Evolutionary conservation across 2,113 vertebrate genomes (phyloP).

Genomic region (Microtus richardsoni): DNA sequence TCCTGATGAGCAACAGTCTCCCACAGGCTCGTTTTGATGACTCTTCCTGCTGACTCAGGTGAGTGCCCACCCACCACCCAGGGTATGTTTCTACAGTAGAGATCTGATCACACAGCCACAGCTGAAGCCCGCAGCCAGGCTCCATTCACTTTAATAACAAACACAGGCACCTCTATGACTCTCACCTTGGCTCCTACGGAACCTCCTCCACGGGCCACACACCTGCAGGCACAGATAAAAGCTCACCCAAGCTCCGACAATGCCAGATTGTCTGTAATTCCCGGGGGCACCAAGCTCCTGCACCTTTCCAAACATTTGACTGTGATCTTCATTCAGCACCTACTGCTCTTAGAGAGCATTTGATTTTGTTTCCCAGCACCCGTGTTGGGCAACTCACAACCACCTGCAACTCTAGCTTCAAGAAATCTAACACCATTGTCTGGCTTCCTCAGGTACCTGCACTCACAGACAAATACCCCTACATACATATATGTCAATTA

Average conservation of each 20-base stretch:
- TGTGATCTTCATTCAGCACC: neutral
- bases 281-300: neutral
- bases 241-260: neutral
- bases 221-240: neutral
- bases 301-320: neutral
- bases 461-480: neutral
- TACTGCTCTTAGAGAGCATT: neutral
- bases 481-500: neutral
- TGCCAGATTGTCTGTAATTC: neutral
- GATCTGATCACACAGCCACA: neutral
- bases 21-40: neutral
- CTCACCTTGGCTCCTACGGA: neutral
- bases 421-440: neutral
- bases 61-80: neutral
- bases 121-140: neutral
- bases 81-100: neutral
- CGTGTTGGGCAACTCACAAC: neutral
- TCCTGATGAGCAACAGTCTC: neutral
- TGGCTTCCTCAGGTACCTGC: neutral
- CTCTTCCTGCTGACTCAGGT: neutral
- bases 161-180: neutral
- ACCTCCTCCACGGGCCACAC: neutral
- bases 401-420: neutral
- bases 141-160: neutral
- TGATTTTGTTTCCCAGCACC: neutral